Percentiles rank a stretch among this genome's conserved stretches.
phyloP scores from a whole-genome alignment of 2,113 vertebrate genomes.

The Ceuthmochares aereus region DNA sequence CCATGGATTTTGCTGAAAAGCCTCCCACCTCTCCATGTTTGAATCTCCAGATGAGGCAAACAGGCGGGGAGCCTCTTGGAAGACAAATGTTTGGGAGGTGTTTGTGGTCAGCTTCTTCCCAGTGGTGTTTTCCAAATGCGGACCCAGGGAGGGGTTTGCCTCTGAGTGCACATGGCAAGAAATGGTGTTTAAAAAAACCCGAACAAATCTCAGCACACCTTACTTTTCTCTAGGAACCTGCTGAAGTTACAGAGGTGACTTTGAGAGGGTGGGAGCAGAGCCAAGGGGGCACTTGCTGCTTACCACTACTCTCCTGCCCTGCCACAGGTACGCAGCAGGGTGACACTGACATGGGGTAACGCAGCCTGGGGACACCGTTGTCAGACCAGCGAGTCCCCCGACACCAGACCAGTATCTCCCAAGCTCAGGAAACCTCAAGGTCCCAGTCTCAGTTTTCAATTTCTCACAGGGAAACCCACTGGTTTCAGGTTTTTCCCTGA shows the following conservation, averaged over 20 bases:
- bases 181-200: neutral
- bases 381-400: fast-evolving
- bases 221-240: neutral
- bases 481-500: neutral
- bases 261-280: fast-evolving
- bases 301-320: neutral
- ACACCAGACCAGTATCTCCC: neutral
- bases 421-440: neutral
- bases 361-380: neutral
- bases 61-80: neutral
- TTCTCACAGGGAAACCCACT: neutral
- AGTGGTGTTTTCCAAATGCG: neutral
- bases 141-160: neutral
- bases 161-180: neutral
- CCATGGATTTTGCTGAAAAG: neutral
- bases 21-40: neutral
- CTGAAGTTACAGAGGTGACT: neutral
- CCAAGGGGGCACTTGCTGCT: fast-evolving
- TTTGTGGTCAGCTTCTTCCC: neutral
- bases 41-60: neutral
- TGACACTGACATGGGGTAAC: neutral
- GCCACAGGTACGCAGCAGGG: neutral
- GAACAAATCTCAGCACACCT: neutral
- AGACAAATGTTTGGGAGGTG: neutral
- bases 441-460: neutral